Evolutionary conservation across 2,888 invertebrate species (phyloP), one percentile per base, ranked within the genome.

Genomic region (Automeris io): DNA sequence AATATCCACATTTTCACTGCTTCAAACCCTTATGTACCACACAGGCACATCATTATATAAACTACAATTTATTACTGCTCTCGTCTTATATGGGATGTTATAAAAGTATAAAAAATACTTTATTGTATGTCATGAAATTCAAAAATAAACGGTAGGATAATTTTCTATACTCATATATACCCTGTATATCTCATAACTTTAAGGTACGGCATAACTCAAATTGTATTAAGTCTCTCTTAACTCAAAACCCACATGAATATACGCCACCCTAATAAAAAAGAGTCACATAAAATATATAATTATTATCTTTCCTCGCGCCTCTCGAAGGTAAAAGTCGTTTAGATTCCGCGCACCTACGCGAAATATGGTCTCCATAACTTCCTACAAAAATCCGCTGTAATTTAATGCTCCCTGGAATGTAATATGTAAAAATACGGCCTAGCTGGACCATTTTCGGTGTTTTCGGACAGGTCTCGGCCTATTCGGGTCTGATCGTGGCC

Each of bases 311-410:
- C 59, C 59, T 59, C 66, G 57, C 70, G 61, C 67, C 62, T 64
- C 64, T 65, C 62, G 61, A 68, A 65, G 60, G 67, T 64, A 68
- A 61, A 65, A 70, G 71, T 71, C 70, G 66, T 67, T 67, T 61
- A 63, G 63, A 67, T 67, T 61, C 61, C 57, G 62, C 66, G 57
- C 71, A 73, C 79, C 76, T 72, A 66, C 57, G 61, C 70, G 61
- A 80, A 81, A 81, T 81, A 82, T 79, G 75, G 70, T 71, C 63
- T 66, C 74, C 77, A 78, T 78, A 80, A 80, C 70, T 70, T 60
- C 60, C 49, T 48, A 57, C 62, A 73, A 70, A 78, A 76, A 71
- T 67, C 73, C 71, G 46, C 60, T 51, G 70, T 82, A 82, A 80
- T 80, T 80, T 80, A 82, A 77, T 75, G 74, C 73, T 61, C 59